These are phyloP conservation scores for Cephus rjabovi DNA, from an alignment of 2,888 invertebrate species.

Conservation along the genomic window DNA sequence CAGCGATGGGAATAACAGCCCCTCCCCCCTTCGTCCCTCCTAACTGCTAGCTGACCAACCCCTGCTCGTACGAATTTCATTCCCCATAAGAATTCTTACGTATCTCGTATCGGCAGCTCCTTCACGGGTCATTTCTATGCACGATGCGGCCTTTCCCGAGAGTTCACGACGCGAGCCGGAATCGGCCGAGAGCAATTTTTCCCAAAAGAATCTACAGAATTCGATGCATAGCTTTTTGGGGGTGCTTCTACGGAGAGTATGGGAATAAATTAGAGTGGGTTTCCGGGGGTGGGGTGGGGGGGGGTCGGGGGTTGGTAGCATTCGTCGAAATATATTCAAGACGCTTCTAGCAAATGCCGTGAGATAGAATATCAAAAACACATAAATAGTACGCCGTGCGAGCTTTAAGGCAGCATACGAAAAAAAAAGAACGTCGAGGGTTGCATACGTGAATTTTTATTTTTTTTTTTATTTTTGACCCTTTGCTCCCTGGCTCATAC, in stretches of 20 bases:
- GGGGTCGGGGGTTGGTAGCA: constrained; percentile 4
- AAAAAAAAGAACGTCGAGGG: neutral
- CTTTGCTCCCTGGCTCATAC: neutral
- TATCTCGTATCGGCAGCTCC: constrained; percentile 31
- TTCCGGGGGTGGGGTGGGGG: neutral
- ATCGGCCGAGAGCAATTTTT: constrained; percentile 41
- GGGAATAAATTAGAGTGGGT: constrained; percentile 49
- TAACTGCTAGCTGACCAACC: constrained; percentile 8
- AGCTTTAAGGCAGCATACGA: neutral
- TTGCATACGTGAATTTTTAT: neutral
- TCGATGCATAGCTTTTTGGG: constrained; percentile 51
- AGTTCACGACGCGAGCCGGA: neutral
- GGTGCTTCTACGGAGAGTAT: neutral
- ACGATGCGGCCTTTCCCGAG: constrained; percentile 16
- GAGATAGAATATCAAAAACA: constrained; percentile 23
- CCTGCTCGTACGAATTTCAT: constrained; percentile 48
- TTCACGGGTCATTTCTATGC: constrained; percentile 46
- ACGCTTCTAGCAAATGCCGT: constrained; percentile 8
- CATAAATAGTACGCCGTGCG: constrained; percentile 14
- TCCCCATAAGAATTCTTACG: constrained; percentile 52
- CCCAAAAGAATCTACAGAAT: constrained; percentile 52
- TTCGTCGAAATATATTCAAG: constrained; percentile 19
- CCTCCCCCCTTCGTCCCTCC: neutral
- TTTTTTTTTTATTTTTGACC: neutral
- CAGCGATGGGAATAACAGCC: neutral